Conservation (phyloP, 2,888 invertebrate species). For the Yponomeuta cagnagella region DNA sequence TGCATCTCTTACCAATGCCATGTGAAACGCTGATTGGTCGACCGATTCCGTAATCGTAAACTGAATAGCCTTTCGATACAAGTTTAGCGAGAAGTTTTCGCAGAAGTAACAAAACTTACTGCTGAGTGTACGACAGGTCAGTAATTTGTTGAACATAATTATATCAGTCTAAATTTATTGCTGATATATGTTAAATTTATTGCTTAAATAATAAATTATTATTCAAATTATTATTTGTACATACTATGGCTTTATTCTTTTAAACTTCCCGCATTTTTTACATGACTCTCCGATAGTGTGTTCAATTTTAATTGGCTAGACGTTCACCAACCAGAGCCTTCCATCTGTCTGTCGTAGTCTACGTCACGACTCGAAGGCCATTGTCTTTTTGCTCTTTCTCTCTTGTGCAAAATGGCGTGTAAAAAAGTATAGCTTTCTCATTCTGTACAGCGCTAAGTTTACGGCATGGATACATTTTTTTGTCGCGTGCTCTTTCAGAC, state of each 20-base stretch:
- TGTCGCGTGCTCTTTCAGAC: constrained; percentile 38
- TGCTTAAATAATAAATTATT: not conserved
- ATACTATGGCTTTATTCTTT: not conserved
- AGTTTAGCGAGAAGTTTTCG: too few species aligned
- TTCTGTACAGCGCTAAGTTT: constrained; percentile 41
- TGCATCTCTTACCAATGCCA: constrained; percentile 48
- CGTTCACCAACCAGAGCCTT: constrained; percentile 75
- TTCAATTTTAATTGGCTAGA: constrained; percentile 63
- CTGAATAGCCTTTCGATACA: not conserved
- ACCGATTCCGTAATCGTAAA: not conserved
- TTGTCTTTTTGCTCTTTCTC: constrained; percentile 38
- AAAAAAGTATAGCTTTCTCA: constrained; percentile 35
- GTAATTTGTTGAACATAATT: too few species aligned
- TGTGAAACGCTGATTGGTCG: constrained; percentile 54
- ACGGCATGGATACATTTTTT: constrained; percentile 34
- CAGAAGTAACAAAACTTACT: too few species aligned
- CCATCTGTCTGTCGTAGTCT: constrained; percentile 81
- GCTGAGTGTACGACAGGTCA: too few species aligned
- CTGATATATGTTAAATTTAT: too few species aligned
- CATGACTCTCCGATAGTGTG: constrained; percentile 50
- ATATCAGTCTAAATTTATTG: too few species aligned
- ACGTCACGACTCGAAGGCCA: constrained; percentile 39
- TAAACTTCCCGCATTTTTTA: constrained; percentile 26
- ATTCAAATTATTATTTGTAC: too few species aligned
- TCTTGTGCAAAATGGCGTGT: constrained; percentile 28